Evolutionary conservation across 2,888 invertebrate genomes (phyloP).

Genomic region (Oxytorus armatus): DNA sequence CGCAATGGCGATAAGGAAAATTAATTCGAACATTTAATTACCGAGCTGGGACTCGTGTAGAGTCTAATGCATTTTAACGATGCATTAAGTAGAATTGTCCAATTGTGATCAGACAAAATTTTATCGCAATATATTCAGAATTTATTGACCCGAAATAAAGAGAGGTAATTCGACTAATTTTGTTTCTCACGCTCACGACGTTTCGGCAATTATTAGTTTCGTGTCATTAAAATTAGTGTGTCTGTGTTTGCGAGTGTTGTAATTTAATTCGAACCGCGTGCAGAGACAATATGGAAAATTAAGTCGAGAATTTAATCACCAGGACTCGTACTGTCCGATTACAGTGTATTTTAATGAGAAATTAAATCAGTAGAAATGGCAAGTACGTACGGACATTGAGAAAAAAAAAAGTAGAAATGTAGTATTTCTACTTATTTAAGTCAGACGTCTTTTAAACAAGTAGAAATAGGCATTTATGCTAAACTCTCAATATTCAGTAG

Average conservation of each 20-base stretch:
- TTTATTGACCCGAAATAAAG: neutral
- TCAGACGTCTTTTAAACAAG: neutral
- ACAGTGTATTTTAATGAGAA: neutral
- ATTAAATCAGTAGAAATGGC: conserved; percentile 18
- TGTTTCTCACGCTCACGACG: neutral
- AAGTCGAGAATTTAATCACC: conserved; percentile 1
- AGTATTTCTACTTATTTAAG: neutral
- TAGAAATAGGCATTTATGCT: too few relatives aligned
- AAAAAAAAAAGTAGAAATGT: neutral
- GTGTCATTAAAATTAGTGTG: neutral
- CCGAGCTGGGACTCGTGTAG: neutral
- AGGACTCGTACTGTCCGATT: conserved; percentile 26
- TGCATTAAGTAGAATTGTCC: neutral
- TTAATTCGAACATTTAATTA: neutral
- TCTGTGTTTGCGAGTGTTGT: conserved; percentile 28
- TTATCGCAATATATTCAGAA: neutral
- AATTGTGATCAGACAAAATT: neutral
- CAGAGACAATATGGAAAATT: conserved; percentile 39
- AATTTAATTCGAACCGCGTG: conserved; percentile 9
- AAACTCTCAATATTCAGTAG: too few relatives aligned
- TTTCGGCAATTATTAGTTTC: neutral
- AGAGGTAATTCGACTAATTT: neutral
- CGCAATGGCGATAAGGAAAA: neutral
- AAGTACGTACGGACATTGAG: too few relatives aligned
- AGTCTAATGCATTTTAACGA: neutral